Percentiles rank a stretch among this genome's conserved stretches.
Evolutionary conservation across 2,113 vertebrate species (phyloP).

Genomic region (Corvus moneduloides): DNA sequence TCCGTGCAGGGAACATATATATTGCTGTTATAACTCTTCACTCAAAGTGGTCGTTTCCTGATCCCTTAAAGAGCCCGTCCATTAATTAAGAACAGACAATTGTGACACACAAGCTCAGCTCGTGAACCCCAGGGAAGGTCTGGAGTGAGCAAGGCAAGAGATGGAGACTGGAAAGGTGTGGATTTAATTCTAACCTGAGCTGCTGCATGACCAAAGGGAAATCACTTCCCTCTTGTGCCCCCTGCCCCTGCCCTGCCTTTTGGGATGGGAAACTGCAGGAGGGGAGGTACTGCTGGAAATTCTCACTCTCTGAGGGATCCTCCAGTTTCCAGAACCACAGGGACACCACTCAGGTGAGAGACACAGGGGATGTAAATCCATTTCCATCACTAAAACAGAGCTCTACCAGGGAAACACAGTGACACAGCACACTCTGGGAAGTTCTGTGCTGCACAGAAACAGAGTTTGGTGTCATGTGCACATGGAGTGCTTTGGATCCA

Average conservation of each 20-base stretch:
- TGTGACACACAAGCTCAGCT: not conserved
- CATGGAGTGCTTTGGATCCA: not conserved
- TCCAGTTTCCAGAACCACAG: not conserved
- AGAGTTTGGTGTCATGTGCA: accelerated
- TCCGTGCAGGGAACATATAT: not conserved
- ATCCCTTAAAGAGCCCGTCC: not conserved
- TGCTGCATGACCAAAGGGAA: not conserved
- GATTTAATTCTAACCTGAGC: not conserved
- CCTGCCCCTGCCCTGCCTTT: not conserved
- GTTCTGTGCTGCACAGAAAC: not conserved
- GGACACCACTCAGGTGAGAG: not conserved
- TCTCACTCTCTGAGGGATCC: not conserved
- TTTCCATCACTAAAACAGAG: not conserved
- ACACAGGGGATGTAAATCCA: not conserved
- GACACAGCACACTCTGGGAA: not conserved
- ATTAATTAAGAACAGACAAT: not conserved
- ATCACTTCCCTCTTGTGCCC: not conserved
- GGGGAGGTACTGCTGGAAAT: not conserved
- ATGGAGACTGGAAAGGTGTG: not conserved
- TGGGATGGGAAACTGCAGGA: not conserved
- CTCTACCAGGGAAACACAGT: not conserved
- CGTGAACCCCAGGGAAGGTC: not conserved
- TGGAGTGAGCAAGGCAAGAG: not conserved
- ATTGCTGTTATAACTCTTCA: not conserved
- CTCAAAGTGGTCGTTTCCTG: not conserved